Conservation (phyloP, 1,140 invertebrate genomes). For the Caerostris darwini region DNA sequence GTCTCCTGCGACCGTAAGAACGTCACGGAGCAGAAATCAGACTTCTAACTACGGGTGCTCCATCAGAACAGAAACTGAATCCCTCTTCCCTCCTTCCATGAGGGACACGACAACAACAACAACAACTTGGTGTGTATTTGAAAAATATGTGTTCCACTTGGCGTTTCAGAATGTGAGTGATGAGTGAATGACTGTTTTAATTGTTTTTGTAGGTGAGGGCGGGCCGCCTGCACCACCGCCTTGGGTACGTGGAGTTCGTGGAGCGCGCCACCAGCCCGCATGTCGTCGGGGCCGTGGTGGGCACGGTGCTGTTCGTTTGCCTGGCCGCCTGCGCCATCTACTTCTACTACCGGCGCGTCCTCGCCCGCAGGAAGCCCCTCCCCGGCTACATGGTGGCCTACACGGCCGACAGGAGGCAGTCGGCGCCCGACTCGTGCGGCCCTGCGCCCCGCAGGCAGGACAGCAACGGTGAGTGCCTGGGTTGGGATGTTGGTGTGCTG, state of each 20-base stretch:
- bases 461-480: constrained; percentile 14
- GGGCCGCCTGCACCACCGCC: background rate
- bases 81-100: too few species aligned
- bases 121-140: too few species aligned
- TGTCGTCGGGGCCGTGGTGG: background rate
- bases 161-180: too few species aligned
- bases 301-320: background rate
- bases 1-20: too few species aligned
- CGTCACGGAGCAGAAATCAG: too few species aligned
- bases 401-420: constrained; percentile 32
- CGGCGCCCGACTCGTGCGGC: background rate
- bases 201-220: background rate
- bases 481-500: too few species aligned
- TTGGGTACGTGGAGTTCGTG: constrained; percentile 57
- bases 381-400: constrained; percentile 70
- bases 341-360: background rate
- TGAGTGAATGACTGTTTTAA: too few species aligned
- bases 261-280: background rate
- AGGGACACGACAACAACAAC: too few species aligned
- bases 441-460: background rate
- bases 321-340: background rate
- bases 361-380: background rate
- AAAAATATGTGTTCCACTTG: too few species aligned
- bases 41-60: too few species aligned
- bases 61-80: too few species aligned